Evolutionary conservation across 2,888 invertebrate species (phyloP), one percentile per base, ranked within the genome.

Genomic region (Hyles lineata): DNA sequence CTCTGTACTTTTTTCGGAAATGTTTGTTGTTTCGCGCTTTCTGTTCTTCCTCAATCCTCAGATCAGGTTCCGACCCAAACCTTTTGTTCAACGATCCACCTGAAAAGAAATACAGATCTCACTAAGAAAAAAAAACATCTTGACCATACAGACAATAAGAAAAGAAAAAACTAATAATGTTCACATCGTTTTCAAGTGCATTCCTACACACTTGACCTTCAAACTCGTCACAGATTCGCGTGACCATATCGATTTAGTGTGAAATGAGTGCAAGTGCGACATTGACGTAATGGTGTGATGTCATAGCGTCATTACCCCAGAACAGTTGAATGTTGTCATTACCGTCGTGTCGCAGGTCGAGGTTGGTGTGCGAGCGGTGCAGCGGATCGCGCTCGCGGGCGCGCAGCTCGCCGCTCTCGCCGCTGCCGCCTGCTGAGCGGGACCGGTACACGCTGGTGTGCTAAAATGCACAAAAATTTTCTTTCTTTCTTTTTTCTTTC

Each of bases 1-100:
- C 97, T 92, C 96, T 96, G 86, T 97, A 97, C 89, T 97, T 97
- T 87, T 97, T 96, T 82, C 96, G 96, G 83, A 96, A 96, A 74
- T 96, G 95, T 89, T 92, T 93, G 75, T 90, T 92, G 73, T 86
- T 89, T 85, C 85, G 89, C 74, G 85, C 80, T 74, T 92, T 92
- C 71, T 90, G 89, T 77, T 94, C 93, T 75, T 94, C 92, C 84
- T 92, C 91, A 77, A 89, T 84, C 61, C 94, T 89, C 58, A 97
- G 90, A 88, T 97, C 97, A 23, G 97, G 97, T 85, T 97, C 97
- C 70, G 97, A 97, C 70, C 96, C 97, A 87, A 96, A 97, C 79
- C 95, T 92, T 87, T 96, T 96, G 74, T 87, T 92, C 61, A 90
- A 74, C 76, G 81, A 86, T 76, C 84, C 89, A 78, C 85, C 93